Evolutionary conservation across 2,888 invertebrate species (phyloP).

Genomic region (Epistrophe eligans): DNA sequence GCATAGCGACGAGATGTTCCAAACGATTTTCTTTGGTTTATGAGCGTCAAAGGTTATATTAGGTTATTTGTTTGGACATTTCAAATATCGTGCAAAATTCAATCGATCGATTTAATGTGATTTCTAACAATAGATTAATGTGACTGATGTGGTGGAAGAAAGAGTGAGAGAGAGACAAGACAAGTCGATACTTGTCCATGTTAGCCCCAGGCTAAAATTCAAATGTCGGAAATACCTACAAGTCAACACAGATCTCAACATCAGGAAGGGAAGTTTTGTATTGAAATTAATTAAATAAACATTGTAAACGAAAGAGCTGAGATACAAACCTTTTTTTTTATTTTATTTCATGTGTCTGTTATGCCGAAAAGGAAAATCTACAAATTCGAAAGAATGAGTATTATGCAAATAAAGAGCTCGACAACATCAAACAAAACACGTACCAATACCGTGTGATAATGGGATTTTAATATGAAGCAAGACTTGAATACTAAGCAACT

Average conservation of each 20-base stretch:
- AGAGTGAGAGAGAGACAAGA: neutral
- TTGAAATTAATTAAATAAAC: neutral
- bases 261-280: neutral
- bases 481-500: conserved; percentile 48
- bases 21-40: conserved; percentile 54
- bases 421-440: conserved; percentile 56
- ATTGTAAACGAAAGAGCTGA: conserved; percentile 51
- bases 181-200: neutral
- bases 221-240: conserved; percentile 55
- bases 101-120: conserved; percentile 44
- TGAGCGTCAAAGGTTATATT: conserved; percentile 69
- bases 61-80: conserved; percentile 26
- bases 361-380: conserved; percentile 38
- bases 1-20: conserved; percentile 20
- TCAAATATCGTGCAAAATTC: conserved; percentile 62
- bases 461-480: conserved; percentile 63
- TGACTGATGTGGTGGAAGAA: conserved; percentile 52
- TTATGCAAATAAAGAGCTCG: conserved; percentile 25
- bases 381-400: neutral
- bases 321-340: conserved; percentile 38
- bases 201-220: neutral
- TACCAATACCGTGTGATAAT: conserved; percentile 53
- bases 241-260: conserved; percentile 37
- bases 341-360: conserved; percentile 11
- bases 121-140: conserved; percentile 52